These are phyloP conservation scores for Scrobipalpa atriplicella DNA, from an alignment of 2,888 invertebrate species.

Conservation along the genomic window DNA sequence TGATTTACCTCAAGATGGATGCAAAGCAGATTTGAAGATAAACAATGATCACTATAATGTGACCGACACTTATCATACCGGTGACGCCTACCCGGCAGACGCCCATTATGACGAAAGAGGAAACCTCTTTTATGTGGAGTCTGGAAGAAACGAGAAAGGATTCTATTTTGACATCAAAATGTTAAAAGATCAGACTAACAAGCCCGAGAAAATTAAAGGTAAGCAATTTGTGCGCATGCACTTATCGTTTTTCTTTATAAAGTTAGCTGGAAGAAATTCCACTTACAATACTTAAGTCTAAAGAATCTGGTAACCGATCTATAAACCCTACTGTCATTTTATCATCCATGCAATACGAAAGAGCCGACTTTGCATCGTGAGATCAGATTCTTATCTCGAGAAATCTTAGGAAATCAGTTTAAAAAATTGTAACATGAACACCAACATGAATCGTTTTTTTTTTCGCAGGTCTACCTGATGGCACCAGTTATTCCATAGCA, in stretches of 20 bases:
- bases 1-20: conserved; percentile 56
- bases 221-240: conserved; percentile 21
- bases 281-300: too few relatives aligned
- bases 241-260: too few relatives aligned
- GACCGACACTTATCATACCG: conserved; percentile 52
- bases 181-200: conserved; percentile 50
- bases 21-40: conserved; percentile 58
- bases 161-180: conserved; percentile 60
- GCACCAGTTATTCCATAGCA: conserved; percentile 66
- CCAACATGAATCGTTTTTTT: not conserved
- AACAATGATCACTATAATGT: conserved; percentile 59
- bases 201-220: conserved; percentile 58
- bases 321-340: too few relatives aligned
- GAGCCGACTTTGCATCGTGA: not conserved
- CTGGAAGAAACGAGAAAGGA: conserved; percentile 51
- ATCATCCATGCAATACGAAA: too few relatives aligned
- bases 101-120: conserved; percentile 65
- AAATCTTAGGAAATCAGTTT: not conserved
- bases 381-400: not conserved
- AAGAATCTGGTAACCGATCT: too few relatives aligned
- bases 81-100: conserved; percentile 59
- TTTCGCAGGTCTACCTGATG: conserved; percentile 60
- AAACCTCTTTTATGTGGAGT: conserved; percentile 66
- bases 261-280: too few relatives aligned
- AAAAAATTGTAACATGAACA: not conserved